Conservation (phyloP, 2,888 invertebrate genomes). For the Branchinecta sandiegonensis region DNA sequence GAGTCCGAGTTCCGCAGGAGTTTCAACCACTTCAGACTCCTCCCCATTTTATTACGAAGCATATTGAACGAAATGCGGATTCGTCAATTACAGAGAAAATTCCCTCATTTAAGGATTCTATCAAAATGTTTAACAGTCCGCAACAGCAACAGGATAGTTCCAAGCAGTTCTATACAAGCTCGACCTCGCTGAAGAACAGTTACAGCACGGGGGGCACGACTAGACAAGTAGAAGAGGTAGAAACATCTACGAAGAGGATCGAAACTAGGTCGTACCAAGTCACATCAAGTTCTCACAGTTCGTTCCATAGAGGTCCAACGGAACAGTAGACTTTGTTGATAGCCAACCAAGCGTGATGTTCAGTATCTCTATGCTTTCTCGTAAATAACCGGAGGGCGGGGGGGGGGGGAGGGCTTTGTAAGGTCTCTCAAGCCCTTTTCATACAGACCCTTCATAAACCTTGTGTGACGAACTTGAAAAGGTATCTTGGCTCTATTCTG, state of each 20-base stretch:
- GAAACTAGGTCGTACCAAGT: neutral
- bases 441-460: no score
- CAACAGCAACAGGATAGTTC: neutral
- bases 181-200: neutral
- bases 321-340: no score
- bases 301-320: neutral
- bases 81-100: neutral
- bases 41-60: conserved; percentile 4
- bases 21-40: conserved; percentile 7
- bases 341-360: no score
- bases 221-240: neutral
- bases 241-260: neutral
- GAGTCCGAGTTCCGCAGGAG: neutral
- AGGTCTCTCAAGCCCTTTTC: no score
- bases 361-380: no score
- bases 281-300: neutral
- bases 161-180: conserved; percentile 8
- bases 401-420: no score
- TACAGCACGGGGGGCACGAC: neutral
- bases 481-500: no score
- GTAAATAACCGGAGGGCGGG: no score
- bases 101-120: neutral
- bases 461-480: no score
- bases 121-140: conserved; percentile 11
- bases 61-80: conserved; percentile 1